Evolutionary conservation across 1,140 invertebrate species (phyloP), one percentile per base, ranked within the genome.

Genomic region (Rhynchophorus ferrugineus): DNA sequence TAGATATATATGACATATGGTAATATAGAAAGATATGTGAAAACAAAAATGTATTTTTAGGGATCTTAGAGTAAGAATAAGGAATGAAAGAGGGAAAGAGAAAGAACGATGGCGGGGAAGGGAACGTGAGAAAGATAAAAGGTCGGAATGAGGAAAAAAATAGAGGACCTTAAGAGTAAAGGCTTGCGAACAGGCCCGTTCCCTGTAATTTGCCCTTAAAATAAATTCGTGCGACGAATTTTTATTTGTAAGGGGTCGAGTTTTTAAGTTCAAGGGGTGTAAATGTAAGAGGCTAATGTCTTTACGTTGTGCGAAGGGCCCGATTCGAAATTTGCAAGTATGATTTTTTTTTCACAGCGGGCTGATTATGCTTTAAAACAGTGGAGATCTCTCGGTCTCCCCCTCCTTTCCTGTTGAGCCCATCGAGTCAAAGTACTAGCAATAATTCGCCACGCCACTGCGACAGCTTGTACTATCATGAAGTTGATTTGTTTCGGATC

Each of bases 331-430:
- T 69, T 69, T 69, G 67, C 67, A 69, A 69, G 67, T 69, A 63
- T 69, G 67, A 69, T 69, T 67, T 67, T 65, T 66, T 67, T 61
- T 45, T 52, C 51, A 41, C 48, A 49, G 46, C 54, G 34, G 42
- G 47, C 51, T 66, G 65, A 69, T 69, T 69, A 69, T 67, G 66
- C 65, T 68, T 68, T 68, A 67, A 68, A 68, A 68, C 66, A 68
- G 59, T 67, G 56, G 58, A 60, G 62, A 49, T 55, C 56, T 56
- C 55, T 45, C 49, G 49, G 55, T n/a, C 62, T 60, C 54, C 53
- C 39, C 34, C 49, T 37, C 51, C 43, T 45, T 54, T n/a, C 49
- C 59, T 41, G 56, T 54, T 61, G 63, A 60, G 65, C 58, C 61
- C 63, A 67, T 66, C 49, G 62, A 65, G 64, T 65, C 61, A 61